Conservation (phyloP, 2,797 vertebrate genomes). For the Staurois parvus region DNA sequence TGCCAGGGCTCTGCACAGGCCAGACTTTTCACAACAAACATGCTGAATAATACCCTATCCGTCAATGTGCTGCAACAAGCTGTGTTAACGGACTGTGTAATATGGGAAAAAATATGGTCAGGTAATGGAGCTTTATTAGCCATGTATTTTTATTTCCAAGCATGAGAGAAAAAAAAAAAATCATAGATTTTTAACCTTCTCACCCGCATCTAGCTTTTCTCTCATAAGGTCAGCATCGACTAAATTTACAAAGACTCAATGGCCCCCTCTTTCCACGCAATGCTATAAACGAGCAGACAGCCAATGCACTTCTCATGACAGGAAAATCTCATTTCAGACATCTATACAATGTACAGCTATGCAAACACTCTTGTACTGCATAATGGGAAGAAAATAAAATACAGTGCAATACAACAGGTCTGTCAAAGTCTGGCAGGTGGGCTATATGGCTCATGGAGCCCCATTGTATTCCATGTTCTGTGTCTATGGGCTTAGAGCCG, state of each 20-base stretch:
- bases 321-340: conserved; percentile 66
- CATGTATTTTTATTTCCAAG: conserved; percentile 36
- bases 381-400: conserved; percentile 63
- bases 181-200: conserved; percentile 49
- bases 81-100: conserved; percentile 41
- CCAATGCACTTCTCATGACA: conserved; percentile 66
- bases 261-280: conserved; percentile 40
- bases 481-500: conserved; percentile 68
- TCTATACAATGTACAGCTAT: conserved; percentile 63
- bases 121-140: conserved; percentile 48
- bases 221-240: conserved; percentile 45
- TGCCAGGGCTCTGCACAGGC: conserved; percentile 35
- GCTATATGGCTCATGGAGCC: conserved; percentile 59
- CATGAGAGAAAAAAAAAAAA: conserved; percentile 8
- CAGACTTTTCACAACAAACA: conserved; percentile 36
- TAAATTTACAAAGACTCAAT: conserved; percentile 28
- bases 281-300: conserved; percentile 39
- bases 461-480: conserved; percentile 65
- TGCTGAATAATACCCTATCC: conserved; percentile 40
- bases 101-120: conserved; percentile 31
- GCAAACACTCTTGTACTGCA: conserved; percentile 64
- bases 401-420: conserved; percentile 32
- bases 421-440: conserved; percentile 64
- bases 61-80: conserved; percentile 32
- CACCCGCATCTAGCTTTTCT: conserved; percentile 25